These are phyloP conservation scores for Harpagus bidentatus DNA, from an alignment of 2,113 vertebrate genomes.

Conservation along the genomic window DNA sequence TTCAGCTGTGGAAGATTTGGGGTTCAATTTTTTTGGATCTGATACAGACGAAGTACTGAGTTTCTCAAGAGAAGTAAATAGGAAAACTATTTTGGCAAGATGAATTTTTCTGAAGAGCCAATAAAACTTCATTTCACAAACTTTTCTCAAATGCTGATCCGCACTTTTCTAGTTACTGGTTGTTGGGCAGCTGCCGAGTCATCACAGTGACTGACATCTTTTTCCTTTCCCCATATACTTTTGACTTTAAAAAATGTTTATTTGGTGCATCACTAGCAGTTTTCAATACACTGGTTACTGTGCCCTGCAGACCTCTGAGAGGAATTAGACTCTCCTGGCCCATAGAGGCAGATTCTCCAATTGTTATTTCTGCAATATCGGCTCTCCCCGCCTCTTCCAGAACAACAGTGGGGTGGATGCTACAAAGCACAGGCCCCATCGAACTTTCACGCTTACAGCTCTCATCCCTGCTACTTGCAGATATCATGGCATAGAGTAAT, in stretches of 20 bases:
- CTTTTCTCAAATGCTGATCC: constrained; percentile 60
- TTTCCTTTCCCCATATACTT: constrained; percentile 34
- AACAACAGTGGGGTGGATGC: neutral
- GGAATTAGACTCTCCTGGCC: constrained; percentile 37
- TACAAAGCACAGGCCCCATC: neutral
- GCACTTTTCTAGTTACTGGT: constrained; percentile 16
- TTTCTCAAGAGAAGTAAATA: neutral
- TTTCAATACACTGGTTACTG: constrained; percentile 62
- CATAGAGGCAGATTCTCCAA: neutral
- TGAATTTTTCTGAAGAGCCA: neutral
- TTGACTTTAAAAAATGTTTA: constrained; percentile 68
- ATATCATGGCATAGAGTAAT: neutral
- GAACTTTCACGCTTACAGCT: neutral
- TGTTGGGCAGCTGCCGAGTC: constrained; percentile 51
- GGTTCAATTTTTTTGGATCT: neutral
- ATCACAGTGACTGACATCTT: constrained; percentile 60
- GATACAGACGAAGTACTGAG: neutral
- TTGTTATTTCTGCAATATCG: constrained; percentile 15
- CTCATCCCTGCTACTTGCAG: neutral
- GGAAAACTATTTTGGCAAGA: neutral
- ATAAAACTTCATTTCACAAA: constrained; percentile 43
- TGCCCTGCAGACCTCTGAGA: constrained; percentile 46
- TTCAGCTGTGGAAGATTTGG: neutral
- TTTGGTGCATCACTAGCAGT: constrained; percentile 62
- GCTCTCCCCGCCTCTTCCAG: neutral